A percentile compares a stretch with the other conserved stretches of the same genome.
Evolutionary conservation across 2,797 vertebrate species (phyloP).

Genomic region (Eulemur rubriventer): DNA sequence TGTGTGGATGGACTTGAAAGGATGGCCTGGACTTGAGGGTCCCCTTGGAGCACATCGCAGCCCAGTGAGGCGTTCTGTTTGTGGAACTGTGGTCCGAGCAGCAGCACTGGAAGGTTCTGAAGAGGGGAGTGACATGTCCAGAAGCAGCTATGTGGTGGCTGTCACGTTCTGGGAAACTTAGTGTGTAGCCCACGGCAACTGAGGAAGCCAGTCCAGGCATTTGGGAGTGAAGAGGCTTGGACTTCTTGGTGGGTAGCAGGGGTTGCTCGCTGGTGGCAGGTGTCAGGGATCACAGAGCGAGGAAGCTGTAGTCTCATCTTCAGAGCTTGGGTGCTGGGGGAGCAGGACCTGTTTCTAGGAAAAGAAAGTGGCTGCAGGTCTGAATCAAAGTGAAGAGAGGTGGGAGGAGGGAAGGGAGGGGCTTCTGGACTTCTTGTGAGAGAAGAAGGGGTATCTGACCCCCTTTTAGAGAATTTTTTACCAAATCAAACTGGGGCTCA

Average conservation of each 20-base stretch:
- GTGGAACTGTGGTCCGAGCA: not conserved
- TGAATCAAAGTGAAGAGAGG: not conserved
- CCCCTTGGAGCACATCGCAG: not conserved
- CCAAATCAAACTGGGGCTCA: not conserved
- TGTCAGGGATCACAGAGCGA: not conserved
- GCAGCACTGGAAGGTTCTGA: not conserved
- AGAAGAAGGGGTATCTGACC: not conserved
- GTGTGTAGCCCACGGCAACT: not conserved
- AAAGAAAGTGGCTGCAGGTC: not conserved
- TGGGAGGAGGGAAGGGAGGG: not conserved
- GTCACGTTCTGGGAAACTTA: not conserved
- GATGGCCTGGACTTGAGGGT: not conserved
- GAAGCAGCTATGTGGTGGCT: not conserved
- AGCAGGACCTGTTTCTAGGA: not conserved
- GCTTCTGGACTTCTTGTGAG: not conserved
- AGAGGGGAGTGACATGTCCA: not conserved
- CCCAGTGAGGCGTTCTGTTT: not conserved
- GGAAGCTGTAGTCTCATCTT: not conserved
- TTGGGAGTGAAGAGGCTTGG: not conserved
- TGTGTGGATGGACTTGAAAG: not conserved
- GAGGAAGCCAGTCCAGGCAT: not conserved
- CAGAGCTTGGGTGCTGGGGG: not conserved
- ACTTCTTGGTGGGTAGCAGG: not conserved
- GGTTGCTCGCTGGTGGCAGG: rapidly evolving
- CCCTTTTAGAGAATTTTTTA: not conserved